phyloP scores from a whole-genome alignment of 53 echinoderm and acorn worm genomes.

The Mesocentrotus franciscanus region DNA sequence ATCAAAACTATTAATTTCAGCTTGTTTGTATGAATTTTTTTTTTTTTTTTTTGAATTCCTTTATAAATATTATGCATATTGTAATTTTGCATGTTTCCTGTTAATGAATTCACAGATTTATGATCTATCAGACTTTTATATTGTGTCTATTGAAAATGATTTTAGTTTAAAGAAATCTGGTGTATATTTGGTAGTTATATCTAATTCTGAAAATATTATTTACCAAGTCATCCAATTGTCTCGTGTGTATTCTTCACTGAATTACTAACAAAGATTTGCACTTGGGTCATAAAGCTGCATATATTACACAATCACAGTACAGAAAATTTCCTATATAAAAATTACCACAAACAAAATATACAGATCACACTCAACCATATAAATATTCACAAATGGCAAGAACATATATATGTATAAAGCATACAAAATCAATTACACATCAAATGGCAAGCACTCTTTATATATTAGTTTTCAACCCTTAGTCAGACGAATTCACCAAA shows the following conservation, averaged over 20 bases:
- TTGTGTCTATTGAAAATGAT: background rate
- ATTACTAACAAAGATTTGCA: slow-evolving; percentile 14
- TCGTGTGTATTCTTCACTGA: background rate
- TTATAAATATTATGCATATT: background rate
- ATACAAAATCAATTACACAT: background rate
- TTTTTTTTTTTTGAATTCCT: background rate
- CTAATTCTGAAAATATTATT: background rate
- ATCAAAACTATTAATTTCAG: background rate
- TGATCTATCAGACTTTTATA: too few relatives aligned
- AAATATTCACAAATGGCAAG: slow-evolving; percentile 43
- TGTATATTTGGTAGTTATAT: too few relatives aligned
- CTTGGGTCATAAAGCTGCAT: slow-evolving; percentile 18
- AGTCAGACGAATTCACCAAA: background rate
- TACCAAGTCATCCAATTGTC: background rate
- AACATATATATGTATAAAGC: background rate
- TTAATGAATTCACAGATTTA: background rate
- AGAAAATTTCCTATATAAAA: background rate
- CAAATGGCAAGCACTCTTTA: background rate
- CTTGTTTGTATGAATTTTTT: background rate
- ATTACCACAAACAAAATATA: slow-evolving; percentile 22
- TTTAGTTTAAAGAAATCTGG: background rate
- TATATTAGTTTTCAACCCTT: background rate
- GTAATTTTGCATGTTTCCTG: background rate
- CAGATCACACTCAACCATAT: background rate
- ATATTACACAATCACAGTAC: background rate